A percentile compares a stretch with the other conserved stretches of the same genome.
Conservation (phyloP, 1,140 invertebrate genomes). For the Babylonia areolata region DNA sequence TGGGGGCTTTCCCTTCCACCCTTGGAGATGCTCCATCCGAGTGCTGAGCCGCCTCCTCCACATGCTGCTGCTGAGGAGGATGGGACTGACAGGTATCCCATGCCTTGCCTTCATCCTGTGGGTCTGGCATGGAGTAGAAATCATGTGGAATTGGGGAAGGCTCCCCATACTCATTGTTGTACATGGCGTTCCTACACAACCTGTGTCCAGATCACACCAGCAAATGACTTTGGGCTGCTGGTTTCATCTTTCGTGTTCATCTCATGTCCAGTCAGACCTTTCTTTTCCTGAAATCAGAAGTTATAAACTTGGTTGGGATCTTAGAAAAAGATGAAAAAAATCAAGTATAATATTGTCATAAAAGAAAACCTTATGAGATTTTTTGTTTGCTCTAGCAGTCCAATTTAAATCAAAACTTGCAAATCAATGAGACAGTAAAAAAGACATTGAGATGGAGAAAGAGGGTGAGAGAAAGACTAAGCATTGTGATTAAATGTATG, state of each 20-base stretch:
- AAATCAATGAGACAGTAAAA: too few species aligned
- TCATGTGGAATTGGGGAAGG: background rate
- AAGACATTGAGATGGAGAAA: too few species aligned
- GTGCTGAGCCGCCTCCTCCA: background rate
- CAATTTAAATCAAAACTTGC: too few species aligned
- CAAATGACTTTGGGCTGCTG: background rate
- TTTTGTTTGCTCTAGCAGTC: too few species aligned
- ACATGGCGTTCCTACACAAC: background rate
- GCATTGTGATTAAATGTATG: background rate
- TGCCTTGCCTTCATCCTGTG: background rate
- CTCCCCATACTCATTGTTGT: constrained; percentile 9
- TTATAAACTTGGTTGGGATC: background rate
- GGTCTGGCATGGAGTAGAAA: background rate
- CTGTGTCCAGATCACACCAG: too few species aligned
- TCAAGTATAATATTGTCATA: too few species aligned
- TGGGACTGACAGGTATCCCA: background rate
- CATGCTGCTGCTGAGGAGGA: background rate
- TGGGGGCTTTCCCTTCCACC: background rate
- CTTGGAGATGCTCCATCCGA: background rate
- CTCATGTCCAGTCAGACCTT: too few species aligned
- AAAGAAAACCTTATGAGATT: too few species aligned
- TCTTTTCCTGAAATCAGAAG: too few species aligned
- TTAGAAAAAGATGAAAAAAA: background rate
- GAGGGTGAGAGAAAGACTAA: too few species aligned
- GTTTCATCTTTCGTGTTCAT: too few species aligned